Evolutionary conservation across 2,888 invertebrate species (phyloP).

Genomic region (Hypercompe scribonia): DNA sequence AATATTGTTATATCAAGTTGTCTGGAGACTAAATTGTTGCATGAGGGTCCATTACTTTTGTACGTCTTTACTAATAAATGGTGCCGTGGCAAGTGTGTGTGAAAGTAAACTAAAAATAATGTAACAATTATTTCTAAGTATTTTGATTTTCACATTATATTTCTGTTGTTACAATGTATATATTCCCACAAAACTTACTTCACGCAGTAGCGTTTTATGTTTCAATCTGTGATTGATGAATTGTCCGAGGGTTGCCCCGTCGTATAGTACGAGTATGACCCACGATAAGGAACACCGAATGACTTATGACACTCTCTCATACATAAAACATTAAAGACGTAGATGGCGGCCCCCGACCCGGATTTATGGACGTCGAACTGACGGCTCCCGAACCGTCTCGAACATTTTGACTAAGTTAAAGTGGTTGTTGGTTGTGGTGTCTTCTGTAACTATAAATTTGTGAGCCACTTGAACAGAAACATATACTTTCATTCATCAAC

Average conservation of each 20-base stretch:
- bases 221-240: slow-evolving; percentile 3
- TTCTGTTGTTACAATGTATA: neutral
- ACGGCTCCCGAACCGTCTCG: slow-evolving; percentile 7
- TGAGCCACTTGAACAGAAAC: neutral
- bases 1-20: too few relatives aligned
- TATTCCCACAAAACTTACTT: neutral
- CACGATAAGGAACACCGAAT: slow-evolving; percentile 2
- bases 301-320: slow-evolving; percentile 16
- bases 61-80: too few relatives aligned
- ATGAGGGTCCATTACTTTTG: too few relatives aligned
- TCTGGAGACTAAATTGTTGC: too few relatives aligned
- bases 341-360: neutral
- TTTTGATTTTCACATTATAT: too few relatives aligned
- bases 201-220: neutral
- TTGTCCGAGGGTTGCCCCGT: neutral
- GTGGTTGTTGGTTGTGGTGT: slow-evolving; percentile 28
- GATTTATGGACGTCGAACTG: slow-evolving; percentile 11
- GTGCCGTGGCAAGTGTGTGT: too few relatives aligned
- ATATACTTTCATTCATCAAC: too few relatives aligned
- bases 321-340: slow-evolving; percentile 18
- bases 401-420: slow-evolving; percentile 25
- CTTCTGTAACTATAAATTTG: slow-evolving; percentile 25
- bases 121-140: neutral
- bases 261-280: neutral
- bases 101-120: neutral